Conservation (phyloP, 2,888 invertebrate species). For the Tetanocera ferruginea region DNA sequence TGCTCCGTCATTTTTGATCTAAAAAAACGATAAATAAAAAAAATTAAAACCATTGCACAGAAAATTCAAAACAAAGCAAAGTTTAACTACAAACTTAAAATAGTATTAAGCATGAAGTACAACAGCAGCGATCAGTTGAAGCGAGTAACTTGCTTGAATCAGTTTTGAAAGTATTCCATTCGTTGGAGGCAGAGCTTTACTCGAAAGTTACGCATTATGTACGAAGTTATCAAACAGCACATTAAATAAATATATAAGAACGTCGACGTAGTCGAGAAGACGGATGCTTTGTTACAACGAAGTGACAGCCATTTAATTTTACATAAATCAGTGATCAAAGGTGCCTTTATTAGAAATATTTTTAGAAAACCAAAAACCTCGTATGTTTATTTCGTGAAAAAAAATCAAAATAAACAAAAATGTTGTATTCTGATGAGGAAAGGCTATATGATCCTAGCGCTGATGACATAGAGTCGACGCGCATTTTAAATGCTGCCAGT, state of each 20-base stretch:
- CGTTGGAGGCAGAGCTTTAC: too few species aligned
- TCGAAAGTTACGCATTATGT: too few species aligned
- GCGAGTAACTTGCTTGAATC: too few species aligned
- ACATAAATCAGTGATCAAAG: not conserved
- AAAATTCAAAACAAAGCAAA: not conserved
- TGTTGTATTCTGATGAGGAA: constrained; percentile 53
- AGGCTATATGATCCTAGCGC: constrained; percentile 50
- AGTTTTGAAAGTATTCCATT: too few species aligned
- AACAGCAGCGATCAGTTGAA: too few species aligned
- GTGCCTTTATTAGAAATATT: not conserved
- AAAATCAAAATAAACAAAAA: constrained; percentile 31
- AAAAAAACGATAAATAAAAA: too few species aligned
- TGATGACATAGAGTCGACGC: constrained; percentile 26
- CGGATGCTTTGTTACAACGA: too few species aligned
- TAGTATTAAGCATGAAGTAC: too few species aligned
- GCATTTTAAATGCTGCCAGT: constrained; percentile 43
- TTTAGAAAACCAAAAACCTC: not conserved
- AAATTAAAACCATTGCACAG: not conserved
- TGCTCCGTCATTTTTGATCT: too few species aligned
- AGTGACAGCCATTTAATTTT: not conserved
- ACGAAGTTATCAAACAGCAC: too few species aligned
- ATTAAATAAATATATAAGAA: too few species aligned
- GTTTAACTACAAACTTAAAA: not conserved
- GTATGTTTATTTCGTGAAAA: not conserved
- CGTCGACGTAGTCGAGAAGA: too few species aligned